Percentiles rank a stretch among this genome's conserved stretches.
Evolutionary conservation across 2,888 invertebrate species (phyloP).

Genomic region (Nineta flava): DNA sequence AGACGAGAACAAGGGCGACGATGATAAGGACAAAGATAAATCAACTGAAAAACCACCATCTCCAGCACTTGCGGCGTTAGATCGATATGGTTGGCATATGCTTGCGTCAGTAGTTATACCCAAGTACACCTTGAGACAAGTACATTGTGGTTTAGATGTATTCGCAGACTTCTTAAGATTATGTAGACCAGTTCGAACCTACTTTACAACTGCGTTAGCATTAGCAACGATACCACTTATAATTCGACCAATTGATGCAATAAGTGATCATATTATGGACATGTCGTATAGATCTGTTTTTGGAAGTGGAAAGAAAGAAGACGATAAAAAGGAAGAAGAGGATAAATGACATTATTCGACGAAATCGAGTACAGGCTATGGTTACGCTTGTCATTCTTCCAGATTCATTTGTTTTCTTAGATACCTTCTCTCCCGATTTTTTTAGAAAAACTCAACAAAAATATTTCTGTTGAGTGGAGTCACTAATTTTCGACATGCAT

Average conservation of each 20-base stretch:
- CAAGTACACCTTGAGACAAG: slow-evolving; percentile 79
- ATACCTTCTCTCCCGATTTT: no score
- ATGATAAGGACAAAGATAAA: no score
- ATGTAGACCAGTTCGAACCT: slow-evolving; percentile 25
- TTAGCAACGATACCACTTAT: slow-evolving; percentile 79
- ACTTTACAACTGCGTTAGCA: slow-evolving; percentile 56
- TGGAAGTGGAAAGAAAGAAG: not conserved
- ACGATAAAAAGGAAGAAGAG: no score
- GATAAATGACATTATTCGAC: no score
- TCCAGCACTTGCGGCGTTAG: slow-evolving; percentile 38
- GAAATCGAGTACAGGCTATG: no score
- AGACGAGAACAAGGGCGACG: no score
- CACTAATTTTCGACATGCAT: no score
- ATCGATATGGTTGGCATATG: slow-evolving; percentile 85
- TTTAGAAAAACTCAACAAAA: no score
- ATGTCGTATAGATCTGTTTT: slow-evolving; percentile 35
- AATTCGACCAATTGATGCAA: slow-evolving; percentile 73
- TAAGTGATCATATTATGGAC: slow-evolving; percentile 65
- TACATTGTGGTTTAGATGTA: slow-evolving; percentile 43
- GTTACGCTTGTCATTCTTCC: no score
- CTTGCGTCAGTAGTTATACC: slow-evolving; percentile 82
- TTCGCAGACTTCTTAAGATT: slow-evolving; percentile 27
- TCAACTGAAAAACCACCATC: no score
- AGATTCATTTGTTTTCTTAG: no score
- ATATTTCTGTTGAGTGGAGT: no score